phyloP scores from a whole-genome alignment of 2,888 invertebrate genomes.

The Rhorus exstirpatorius region DNA sequence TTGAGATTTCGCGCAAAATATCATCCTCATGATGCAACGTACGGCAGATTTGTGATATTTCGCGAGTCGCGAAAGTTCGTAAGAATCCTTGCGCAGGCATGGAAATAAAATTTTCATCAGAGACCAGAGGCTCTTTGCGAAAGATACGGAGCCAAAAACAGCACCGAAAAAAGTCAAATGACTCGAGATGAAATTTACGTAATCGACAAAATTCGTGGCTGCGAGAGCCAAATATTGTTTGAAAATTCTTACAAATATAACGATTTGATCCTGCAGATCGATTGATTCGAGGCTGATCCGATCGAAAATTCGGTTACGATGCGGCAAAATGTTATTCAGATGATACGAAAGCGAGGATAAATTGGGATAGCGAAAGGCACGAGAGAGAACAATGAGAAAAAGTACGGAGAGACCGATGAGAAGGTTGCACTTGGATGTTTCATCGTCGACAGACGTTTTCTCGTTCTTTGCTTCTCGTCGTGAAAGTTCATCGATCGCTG shows the following conservation, averaged over 20 bases:
- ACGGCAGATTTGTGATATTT: conserved; percentile 7
- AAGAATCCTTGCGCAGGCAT: conserved; percentile 4
- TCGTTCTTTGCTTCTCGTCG: conserved; percentile 1
- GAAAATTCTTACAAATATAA: background rate
- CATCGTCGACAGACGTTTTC: background rate
- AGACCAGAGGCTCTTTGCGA: conserved; percentile 20
- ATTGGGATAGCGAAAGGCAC: background rate
- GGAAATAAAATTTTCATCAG: background rate
- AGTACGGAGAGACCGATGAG: conserved; percentile 62
- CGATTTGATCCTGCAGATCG: background rate
- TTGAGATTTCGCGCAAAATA: conserved; percentile 30
- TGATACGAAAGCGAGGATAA: background rate
- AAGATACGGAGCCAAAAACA: conserved; percentile 34
- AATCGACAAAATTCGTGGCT: background rate
- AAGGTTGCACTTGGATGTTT: conserved; percentile 55
- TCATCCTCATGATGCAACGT: background rate
- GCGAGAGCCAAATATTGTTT: background rate
- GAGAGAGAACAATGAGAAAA: conserved; percentile 33
- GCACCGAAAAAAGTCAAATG: conserved; percentile 35
- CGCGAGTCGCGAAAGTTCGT: background rate
- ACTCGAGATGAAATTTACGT: conserved; percentile 12
- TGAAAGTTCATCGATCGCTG: background rate
- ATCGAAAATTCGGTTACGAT: background rate
- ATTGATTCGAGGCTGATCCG: background rate
- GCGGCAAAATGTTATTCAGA: background rate